These are phyloP conservation scores for Coremacera marginata DNA, from an alignment of 2,888 invertebrate species.

Conservation along the genomic window DNA sequence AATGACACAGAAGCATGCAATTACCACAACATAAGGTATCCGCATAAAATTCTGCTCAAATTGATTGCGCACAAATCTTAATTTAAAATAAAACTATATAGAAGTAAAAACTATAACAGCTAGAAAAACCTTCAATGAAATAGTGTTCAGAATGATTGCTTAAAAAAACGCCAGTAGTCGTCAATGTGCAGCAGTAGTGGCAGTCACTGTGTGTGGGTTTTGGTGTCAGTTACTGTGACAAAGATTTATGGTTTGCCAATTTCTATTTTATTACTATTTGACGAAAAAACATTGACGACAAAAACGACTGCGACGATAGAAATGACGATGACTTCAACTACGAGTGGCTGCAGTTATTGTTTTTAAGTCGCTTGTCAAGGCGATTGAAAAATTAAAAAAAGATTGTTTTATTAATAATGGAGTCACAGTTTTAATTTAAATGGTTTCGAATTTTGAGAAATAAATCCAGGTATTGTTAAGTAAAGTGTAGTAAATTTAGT, in stretches of 20 bases:
- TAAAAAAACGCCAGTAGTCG: constrained; percentile 25
- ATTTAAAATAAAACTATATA: neutral
- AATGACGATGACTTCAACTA: neutral
- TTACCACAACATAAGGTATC: neutral
- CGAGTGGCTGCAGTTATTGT: neutral
- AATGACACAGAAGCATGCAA: neutral
- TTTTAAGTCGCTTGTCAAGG: neutral
- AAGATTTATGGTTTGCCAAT: constrained; percentile 60
- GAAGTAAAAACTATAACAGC: neutral
- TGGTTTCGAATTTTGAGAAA: no score
- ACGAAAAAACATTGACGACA: constrained; percentile 24
- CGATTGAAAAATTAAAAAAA: constrained; percentile 24
- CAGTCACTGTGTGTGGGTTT: constrained; percentile 26
- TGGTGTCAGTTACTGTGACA: constrained; percentile 58
- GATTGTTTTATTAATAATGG: no score
- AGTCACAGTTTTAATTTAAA: no score
- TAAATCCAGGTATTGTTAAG: no score
- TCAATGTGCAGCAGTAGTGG: constrained; percentile 22
- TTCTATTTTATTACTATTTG: constrained; percentile 58
- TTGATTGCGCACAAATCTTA: constrained; percentile 15
- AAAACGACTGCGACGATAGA: neutral
- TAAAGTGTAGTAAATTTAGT: no score
- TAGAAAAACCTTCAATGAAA: constrained; percentile 20
- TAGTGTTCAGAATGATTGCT: constrained; percentile 9
- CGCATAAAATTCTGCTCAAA: constrained; percentile 1